Percentiles rank a stretch among this genome's conserved stretches.
These are phyloP conservation scores for Bradypodion pumilum DNA, from an alignment of 2,797 vertebrate genomes.

Conservation along the genomic window DNA sequence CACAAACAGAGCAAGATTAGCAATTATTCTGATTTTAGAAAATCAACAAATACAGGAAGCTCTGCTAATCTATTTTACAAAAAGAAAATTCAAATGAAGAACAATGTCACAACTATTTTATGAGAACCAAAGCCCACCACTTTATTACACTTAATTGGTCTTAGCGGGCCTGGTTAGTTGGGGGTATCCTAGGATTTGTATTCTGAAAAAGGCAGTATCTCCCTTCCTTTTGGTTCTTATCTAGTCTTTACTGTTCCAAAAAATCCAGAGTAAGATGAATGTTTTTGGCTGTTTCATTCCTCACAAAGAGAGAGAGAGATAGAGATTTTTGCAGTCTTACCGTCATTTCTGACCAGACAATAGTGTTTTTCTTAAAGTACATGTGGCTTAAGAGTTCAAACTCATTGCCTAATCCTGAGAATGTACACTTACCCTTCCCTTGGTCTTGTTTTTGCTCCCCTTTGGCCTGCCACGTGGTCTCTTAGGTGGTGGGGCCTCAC, in stretches of 20 bases:
- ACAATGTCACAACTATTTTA: neutral
- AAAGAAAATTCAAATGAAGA: neutral
- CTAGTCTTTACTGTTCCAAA: neutral
- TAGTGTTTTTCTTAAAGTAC: neutral
- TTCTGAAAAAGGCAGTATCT: no score
- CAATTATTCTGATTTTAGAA: neutral
- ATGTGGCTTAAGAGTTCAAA: neutral
- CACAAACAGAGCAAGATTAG: neutral
- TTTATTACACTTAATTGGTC: neutral
- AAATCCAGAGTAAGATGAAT: neutral
- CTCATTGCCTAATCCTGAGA: neutral
- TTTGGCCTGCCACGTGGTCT: conserved; percentile 92
- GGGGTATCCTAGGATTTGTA: no score
- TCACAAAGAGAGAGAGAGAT: no score
- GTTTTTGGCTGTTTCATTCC: neutral
- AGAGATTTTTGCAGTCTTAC: neutral
- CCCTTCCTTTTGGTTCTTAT: neutral
- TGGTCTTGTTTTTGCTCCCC: conserved; percentile 93
- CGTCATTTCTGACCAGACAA: neutral
- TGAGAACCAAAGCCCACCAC: neutral
- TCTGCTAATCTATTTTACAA: neutral
- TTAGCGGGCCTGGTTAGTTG: no score
- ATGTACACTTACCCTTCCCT: conserved; percentile 84
- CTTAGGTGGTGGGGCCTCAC: conserved; percentile 91
- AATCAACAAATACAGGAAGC: neutral